Evolutionary conservation across 2,113 vertebrate genomes (phyloP), one percentile per base, ranked within the genome.

Genomic region (Gymnorhina tibicen): DNA sequence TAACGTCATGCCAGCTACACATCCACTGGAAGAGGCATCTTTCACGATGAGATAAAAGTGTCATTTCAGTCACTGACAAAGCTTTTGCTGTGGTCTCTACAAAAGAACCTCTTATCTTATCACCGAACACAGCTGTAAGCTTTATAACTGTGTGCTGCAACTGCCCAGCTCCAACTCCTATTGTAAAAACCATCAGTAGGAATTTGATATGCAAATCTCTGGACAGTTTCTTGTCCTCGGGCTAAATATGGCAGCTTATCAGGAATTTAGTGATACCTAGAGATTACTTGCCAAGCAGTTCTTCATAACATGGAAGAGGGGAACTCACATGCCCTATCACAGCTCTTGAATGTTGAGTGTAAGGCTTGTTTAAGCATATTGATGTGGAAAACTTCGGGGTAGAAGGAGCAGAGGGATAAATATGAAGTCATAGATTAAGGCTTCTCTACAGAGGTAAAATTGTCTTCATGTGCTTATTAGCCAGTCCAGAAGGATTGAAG

Each of bases 131-230:
- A 96, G 84, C 85, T 97, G 76, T 84, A 93, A 82, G 92, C 83
- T 76, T 77, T 78, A 80, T 69, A 88, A 90, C 93, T 32, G 46
- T 42, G 24, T 49, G n/a, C 86, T 89, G 35, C 0, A 1, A 60
- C 67, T 88, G 58, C n/a, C 86, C 81, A 91, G 24, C 50, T 92
- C 50, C 35, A 90, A 22, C 33, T 73, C 44, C 63, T 42, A 30
- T 56, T 83, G 64, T 76, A 59, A 84, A 79, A 91, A 16, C 22
- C 64, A 49, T 32, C 16, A 27, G 87, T 72, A 85, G 59, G 77
- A 95, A 93, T 89, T 82, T 69, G 69, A 92, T 95, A 95, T 94
- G 96, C 96, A 97, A 95, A 95, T 95, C 33, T 64, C 88, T 85
- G 37, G 60, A 46, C 44, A 72, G 68, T 72, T 96, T 87, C 73